Percentiles rank a stretch among this genome's conserved stretches.
Evolutionary conservation across 2,113 vertebrate species (phyloP).

Genomic region (Tragelaphus imberbis): DNA sequence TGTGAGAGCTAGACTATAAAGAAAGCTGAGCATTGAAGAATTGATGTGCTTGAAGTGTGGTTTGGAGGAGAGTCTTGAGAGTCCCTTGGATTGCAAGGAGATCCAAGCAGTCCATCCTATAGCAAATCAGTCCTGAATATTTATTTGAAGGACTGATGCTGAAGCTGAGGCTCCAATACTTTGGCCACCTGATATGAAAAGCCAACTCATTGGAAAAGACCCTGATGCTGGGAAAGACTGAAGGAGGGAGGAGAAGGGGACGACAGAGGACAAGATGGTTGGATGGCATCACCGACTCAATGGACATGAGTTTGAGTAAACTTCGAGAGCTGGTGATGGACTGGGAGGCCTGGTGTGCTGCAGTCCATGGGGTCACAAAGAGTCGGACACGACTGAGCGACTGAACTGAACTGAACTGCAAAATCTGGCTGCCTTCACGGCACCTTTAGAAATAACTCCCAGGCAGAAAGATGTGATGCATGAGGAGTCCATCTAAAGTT

Average conservation of each 20-base stretch:
- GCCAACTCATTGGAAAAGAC: background rate
- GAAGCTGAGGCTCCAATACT: background rate
- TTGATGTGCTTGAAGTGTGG: background rate
- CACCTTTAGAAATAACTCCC: background rate
- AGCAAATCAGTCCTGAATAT: background rate
- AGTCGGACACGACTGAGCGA: fast-evolving
- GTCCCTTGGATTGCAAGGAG: background rate
- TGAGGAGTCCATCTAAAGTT: background rate
- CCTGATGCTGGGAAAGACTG: background rate
- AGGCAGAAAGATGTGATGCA: background rate
- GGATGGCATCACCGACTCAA: background rate
- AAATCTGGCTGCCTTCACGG: background rate
- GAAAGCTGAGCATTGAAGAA: background rate
- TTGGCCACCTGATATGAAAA: background rate
- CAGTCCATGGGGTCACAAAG: background rate
- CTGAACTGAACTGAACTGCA: background rate
- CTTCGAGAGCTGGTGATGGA: background rate
- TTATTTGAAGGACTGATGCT: background rate
- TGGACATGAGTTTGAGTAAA: background rate
- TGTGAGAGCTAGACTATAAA: background rate
- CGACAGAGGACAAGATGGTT: background rate
- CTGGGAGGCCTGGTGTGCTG: background rate
- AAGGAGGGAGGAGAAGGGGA: fast-evolving
- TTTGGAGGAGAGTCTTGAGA: background rate
- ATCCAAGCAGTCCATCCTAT: background rate